phyloP scores from a whole-genome alignment of 1,140 invertebrate genomes.

The Drosophila takahashii region DNA sequence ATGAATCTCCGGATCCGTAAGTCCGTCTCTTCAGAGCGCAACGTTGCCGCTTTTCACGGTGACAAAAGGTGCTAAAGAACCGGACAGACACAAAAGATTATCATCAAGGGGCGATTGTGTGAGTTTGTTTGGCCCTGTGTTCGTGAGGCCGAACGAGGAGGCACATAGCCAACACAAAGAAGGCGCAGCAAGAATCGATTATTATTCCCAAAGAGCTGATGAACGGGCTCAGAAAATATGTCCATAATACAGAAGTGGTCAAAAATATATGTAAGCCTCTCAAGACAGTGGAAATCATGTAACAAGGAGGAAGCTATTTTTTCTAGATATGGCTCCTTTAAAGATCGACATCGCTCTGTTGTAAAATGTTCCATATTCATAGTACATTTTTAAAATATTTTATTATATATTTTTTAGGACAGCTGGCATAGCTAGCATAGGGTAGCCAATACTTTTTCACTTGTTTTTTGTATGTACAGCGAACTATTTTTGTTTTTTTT shows the following conservation, averaged over 20 bases:
- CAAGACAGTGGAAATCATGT: slow-evolving; percentile 8
- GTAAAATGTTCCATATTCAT: no score
- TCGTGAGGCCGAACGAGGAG: slow-evolving; percentile 18
- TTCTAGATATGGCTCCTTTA: no score
- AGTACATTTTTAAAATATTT: no score
- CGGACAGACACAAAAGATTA: slow-evolving; percentile 71
- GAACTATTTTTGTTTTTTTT: no score
- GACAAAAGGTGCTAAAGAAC: slow-evolving; percentile 79
- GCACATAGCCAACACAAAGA: slow-evolving; percentile 37
- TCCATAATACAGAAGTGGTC: slow-evolving; percentile 28
- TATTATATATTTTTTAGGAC: no score
- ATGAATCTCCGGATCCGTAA: neutral
- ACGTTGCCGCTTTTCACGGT: slow-evolving; percentile 70
- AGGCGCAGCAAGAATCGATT: slow-evolving; percentile 69
- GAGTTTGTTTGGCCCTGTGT: slow-evolving; percentile 7
- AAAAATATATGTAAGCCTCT: neutral
- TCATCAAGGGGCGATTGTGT: slow-evolving; percentile 55
- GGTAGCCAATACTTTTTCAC: no score
- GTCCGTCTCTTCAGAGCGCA: slow-evolving; percentile 11
- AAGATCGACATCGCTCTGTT: no score
- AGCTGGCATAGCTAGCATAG: no score
- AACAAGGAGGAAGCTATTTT: neutral
- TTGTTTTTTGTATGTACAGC: no score
- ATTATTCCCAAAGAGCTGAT: slow-evolving; percentile 67
- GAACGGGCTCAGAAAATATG: slow-evolving; percentile 44